These are phyloP conservation scores for Glandiceps talaboti DNA, from an alignment of 53 echinoderm and acorn worm genomes.

Conservation along the genomic window DNA sequence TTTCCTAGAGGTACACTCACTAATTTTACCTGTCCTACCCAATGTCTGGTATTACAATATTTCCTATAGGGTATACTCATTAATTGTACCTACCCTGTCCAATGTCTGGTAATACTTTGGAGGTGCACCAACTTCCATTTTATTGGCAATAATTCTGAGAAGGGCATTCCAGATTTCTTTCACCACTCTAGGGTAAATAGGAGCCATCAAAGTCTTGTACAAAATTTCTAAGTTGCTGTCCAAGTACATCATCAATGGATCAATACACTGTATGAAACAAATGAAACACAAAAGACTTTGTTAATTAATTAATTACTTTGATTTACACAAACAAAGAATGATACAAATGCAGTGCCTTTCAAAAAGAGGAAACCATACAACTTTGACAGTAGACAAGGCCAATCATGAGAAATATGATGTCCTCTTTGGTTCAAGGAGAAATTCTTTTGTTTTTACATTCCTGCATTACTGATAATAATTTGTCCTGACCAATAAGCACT, in stretches of 20 bases:
- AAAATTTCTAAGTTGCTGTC: slow-evolving; percentile 84
- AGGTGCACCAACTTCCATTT: slow-evolving; percentile 58
- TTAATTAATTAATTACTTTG: neutral
- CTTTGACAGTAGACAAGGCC: too few relatives aligned
- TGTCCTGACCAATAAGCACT: too few relatives aligned
- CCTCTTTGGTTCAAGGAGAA: too few relatives aligned
- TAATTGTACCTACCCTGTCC: slow-evolving; percentile 27
- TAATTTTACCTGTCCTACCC: too few relatives aligned
- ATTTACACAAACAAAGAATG: neutral
- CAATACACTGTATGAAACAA: slow-evolving; percentile 39
- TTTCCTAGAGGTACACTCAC: too few relatives aligned
- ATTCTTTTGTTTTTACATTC: too few relatives aligned
- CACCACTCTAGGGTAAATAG: slow-evolving; percentile 78
- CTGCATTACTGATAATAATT: too few relatives aligned
- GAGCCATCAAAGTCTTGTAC: slow-evolving; percentile 81
- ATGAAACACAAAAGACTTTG: too few relatives aligned
- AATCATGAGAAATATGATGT: too few relatives aligned
- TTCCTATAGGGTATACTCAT: too few relatives aligned
- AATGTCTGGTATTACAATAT: too few relatives aligned
- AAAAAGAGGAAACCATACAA: neutral
- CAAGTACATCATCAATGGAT: slow-evolving; percentile 65
- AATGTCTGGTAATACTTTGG: slow-evolving; percentile 66
- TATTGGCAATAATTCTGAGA: slow-evolving; percentile 30
- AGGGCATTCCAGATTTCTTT: slow-evolving; percentile 76
- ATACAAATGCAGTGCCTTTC: neutral